Conservation (phyloP, 2,113 vertebrate species). For the Gambusia holbrooki region DNA sequence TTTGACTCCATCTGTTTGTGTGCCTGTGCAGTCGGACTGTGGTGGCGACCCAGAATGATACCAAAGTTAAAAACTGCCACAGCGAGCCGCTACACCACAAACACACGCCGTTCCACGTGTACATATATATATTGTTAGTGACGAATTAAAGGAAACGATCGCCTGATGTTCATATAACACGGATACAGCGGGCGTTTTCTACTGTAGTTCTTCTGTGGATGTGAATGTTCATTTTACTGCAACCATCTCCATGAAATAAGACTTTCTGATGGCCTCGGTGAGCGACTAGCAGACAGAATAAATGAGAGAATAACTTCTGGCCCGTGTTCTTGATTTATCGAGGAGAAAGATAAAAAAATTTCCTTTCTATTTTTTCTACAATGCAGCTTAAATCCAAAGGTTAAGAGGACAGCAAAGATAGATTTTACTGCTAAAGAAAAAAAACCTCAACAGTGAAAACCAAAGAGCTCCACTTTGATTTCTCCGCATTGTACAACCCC, state of each 20-base stretch:
- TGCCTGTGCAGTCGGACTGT: conserved; percentile 60
- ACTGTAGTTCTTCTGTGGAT: conserved; percentile 71
- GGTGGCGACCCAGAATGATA: conserved; percentile 73
- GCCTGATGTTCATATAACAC: conserved; percentile 49
- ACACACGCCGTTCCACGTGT: conserved; percentile 67
- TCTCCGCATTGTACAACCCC: conserved; percentile 60
- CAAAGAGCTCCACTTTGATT: conserved; percentile 80
- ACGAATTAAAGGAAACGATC: conserved; percentile 50
- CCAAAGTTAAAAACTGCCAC: conserved; percentile 76
- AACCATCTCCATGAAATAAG: conserved; percentile 50
- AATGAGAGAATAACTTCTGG: conserved; percentile 48
- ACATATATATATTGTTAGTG: conserved; percentile 74
- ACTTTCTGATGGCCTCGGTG: conserved; percentile 46
- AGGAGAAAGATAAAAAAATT: conserved; percentile 59
- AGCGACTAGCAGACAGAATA: conserved; percentile 28
- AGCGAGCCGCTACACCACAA: conserved; percentile 46
- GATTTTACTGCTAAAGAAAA: conserved; percentile 76
- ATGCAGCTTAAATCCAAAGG: conserved; percentile 86
- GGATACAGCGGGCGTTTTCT: conserved; percentile 66
- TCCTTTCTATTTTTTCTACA: conserved; percentile 76
- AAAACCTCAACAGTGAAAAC: conserved; percentile 84
- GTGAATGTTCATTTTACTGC: conserved; percentile 69
- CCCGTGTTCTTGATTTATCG: conserved; percentile 46
- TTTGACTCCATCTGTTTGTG: conserved; percentile 50
- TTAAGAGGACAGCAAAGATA: conserved; percentile 78